A percentile compares a stretch with the other conserved stretches of the same genome.
phyloP scores from a whole-genome alignment of 1,140 invertebrate genomes.

The Bombus impatiens region DNA sequence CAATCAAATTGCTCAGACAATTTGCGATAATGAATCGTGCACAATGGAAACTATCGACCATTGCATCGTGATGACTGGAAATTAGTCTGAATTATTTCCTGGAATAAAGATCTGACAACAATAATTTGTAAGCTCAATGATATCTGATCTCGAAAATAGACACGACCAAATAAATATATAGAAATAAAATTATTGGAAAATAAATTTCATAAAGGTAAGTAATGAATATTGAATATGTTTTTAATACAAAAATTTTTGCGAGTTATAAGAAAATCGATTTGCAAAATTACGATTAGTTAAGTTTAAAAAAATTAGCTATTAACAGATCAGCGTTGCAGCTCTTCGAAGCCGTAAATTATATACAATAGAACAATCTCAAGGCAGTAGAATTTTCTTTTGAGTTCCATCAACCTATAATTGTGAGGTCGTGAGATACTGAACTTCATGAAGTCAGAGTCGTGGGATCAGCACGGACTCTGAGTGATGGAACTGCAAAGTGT shows the following conservation, averaged over 20 bases:
- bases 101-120: not conserved
- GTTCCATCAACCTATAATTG: not conserved
- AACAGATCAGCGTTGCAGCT: no score
- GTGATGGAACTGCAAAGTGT: not conserved
- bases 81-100: not conserved
- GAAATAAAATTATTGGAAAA: not conserved
- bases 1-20: slow-evolving; percentile 29
- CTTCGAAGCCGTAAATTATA: not conserved
- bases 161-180: not conserved
- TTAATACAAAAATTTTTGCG: no score
- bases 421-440: slow-evolving; percentile 1
- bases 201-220: not conserved
- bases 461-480: not conserved
- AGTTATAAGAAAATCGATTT: no score
- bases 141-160: not conserved
- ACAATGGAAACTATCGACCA: not conserved
- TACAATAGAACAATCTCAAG: no score
- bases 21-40: slow-evolving; percentile 16
- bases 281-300: no score
- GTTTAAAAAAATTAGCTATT: no score
- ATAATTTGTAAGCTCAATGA: not conserved
- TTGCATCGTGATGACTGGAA: not conserved
- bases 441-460: not conserved
- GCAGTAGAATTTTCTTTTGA: not conserved
- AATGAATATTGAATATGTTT: no score